These are phyloP conservation scores for Shargacucullia verbasci DNA, from an alignment of 2,888 invertebrate species.

Conservation along the genomic window DNA sequence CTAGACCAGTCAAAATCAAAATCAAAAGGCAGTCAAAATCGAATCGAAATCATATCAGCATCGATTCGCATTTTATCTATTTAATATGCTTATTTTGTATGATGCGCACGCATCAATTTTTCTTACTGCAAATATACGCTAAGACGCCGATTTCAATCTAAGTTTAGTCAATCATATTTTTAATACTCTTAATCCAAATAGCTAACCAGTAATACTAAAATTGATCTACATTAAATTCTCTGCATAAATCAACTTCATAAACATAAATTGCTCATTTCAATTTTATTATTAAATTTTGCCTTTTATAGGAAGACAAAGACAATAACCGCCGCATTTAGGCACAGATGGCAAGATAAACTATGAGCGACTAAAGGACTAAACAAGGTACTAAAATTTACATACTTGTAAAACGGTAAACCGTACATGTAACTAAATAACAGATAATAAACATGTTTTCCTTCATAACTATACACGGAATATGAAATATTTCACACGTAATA, in stretches of 20 bases:
- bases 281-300: slow-evolving; percentile 48
- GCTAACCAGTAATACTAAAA: slow-evolving; percentile 8
- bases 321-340: slow-evolving; percentile 22
- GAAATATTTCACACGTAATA: slow-evolving; percentile 47
- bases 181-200: neutral
- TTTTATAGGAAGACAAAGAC: slow-evolving; percentile 49
- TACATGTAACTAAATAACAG: slow-evolving; percentile 39
- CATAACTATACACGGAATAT: slow-evolving; percentile 31
- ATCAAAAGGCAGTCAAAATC: too few relatives aligned
- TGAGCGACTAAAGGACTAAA: slow-evolving; percentile 10
- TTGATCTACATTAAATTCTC: slow-evolving; percentile 18
- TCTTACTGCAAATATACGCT: too few relatives aligned
- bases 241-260: slow-evolving; percentile 23
- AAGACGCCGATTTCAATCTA: too few relatives aligned
- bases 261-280: slow-evolving; percentile 36
- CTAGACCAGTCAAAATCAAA: too few relatives aligned
- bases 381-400: slow-evolving; percentile 41
- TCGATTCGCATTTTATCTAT: too few relatives aligned
- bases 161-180: too few relatives aligned
- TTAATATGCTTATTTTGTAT: too few relatives aligned
- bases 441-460: slow-evolving; percentile 32
- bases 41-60: too few relatives aligned
- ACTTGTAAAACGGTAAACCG: slow-evolving; percentile 41
- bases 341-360: slow-evolving; percentile 27
- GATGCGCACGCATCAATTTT: too few relatives aligned